These are phyloP conservation scores for Cyanoramphus novaezelandiae DNA, from an alignment of 2,113 vertebrate genomes.

Conservation along the genomic window DNA sequence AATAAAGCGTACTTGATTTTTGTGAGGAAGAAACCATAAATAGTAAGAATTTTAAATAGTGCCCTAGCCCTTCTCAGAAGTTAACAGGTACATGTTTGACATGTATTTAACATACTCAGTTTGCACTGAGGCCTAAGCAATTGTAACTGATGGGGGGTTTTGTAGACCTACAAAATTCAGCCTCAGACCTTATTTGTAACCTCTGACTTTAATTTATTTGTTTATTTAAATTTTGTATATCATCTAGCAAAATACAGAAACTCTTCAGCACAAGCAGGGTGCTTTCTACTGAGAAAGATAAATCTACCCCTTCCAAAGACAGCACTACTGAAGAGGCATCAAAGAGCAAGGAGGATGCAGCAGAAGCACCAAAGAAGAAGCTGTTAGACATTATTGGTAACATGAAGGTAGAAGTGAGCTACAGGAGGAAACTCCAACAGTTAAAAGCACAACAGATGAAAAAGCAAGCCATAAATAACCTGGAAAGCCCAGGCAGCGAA, in stretches of 20 bases:
- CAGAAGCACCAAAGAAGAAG: conserved; percentile 70
- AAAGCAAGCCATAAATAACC: neutral
- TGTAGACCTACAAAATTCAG: neutral
- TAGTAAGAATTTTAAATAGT: neutral
- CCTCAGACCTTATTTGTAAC: neutral
- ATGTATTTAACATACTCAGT: neutral
- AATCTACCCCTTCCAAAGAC: neutral
- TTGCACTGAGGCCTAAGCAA: neutral
- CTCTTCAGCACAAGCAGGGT: conserved; percentile 43
- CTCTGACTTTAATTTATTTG: neutral
- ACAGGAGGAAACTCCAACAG: conserved; percentile 69
- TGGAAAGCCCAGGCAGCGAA: conserved; percentile 35
- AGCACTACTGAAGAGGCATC: neutral
- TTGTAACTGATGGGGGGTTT: neutral
- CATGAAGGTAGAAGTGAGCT: conserved; percentile 88
- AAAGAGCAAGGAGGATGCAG: neutral
- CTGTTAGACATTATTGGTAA: conserved; percentile 80
- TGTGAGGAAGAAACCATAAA: neutral
- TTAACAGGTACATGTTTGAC: neutral
- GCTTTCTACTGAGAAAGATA: conserved; percentile 40
- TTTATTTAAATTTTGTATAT: neutral
- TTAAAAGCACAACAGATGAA: conserved; percentile 44
- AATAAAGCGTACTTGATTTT: neutral
- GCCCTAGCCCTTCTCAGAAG: neutral
- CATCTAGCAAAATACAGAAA: conserved; percentile 48